phyloP scores from a whole-genome alignment of 2,113 vertebrate species.

The Indicator indicator region DNA sequence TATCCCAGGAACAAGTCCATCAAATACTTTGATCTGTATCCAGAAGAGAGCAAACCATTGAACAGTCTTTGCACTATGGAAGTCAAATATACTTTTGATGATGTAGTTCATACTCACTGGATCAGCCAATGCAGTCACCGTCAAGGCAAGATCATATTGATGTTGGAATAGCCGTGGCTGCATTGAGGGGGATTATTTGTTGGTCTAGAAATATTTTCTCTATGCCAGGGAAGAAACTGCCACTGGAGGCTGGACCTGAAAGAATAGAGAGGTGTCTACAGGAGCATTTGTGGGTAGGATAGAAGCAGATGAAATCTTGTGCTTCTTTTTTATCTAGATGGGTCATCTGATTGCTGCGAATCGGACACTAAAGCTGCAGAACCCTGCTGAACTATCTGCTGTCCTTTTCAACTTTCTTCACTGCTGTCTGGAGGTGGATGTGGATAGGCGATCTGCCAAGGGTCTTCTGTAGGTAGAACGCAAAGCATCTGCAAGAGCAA shows the following conservation, averaged over 20 bases:
- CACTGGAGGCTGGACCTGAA: neutral
- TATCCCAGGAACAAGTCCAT: neutral
- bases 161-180: neutral
- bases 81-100: slow-evolving; percentile 18
- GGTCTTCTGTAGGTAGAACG: slow-evolving; percentile 91
- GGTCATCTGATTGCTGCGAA: slow-evolving; percentile 96
- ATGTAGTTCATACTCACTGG: neutral
- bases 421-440: slow-evolving; percentile 97
- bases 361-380: slow-evolving; percentile 95
- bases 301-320: neutral
- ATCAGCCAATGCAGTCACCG: slow-evolving; percentile 11
- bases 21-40: neutral
- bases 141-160: neutral
- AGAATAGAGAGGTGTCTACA: accelerated
- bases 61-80: neutral
- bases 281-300: neutral
- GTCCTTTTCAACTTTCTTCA: slow-evolving; percentile 97
- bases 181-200: neutral
- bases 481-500: too few species aligned
- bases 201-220: neutral
- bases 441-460: slow-evolving; percentile 95
- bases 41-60: neutral
- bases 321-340: slow-evolving; percentile 77
- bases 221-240: neutral
- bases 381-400: slow-evolving; percentile 92